phyloP scores from a whole-genome alignment of 2,797 vertebrate species.

The Ctenosaura bakeri region DNA sequence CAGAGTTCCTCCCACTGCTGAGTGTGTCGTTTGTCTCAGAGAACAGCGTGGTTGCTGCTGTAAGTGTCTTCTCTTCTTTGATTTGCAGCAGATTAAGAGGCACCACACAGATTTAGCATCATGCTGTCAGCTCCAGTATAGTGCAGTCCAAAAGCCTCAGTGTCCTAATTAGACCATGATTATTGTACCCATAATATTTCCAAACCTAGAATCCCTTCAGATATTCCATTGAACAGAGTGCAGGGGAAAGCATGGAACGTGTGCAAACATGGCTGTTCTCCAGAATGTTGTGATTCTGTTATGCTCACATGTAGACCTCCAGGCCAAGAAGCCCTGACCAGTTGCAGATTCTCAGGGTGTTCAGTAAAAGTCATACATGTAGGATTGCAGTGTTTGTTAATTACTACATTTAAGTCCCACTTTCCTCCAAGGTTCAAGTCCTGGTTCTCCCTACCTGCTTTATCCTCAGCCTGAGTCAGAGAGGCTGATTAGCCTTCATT shows the following conservation, averaged over 20 bases:
- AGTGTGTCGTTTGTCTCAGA: slow-evolving; percentile 96
- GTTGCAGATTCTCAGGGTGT: no score
- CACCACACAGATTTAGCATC: rapidly evolving
- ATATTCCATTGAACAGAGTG: not conserved
- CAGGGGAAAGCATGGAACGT: not conserved
- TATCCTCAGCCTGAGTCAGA: not conserved
- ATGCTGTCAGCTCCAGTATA: no score
- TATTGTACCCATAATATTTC: not conserved
- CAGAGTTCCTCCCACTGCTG: slow-evolving; percentile 96
- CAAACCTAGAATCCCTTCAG: not conserved
- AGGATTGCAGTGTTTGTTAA: not conserved
- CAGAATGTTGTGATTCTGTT: not conserved
- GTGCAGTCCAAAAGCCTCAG: not conserved
- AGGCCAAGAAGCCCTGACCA: no score
- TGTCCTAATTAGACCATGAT: no score
- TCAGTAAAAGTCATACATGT: not conserved
- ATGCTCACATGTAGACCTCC: no score
- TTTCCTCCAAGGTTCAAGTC: not conserved
- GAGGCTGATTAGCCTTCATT: not conserved
- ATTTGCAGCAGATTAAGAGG: not conserved
- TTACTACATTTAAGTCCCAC: not conserved
- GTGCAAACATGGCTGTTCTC: not conserved
- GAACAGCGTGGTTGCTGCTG: slow-evolving; percentile 96
- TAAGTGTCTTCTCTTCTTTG: slow-evolving; percentile 80
- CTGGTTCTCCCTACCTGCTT: not conserved